phyloP scores from a whole-genome alignment of 2,797 vertebrate genomes.

The Myotis daubentonii region DNA sequence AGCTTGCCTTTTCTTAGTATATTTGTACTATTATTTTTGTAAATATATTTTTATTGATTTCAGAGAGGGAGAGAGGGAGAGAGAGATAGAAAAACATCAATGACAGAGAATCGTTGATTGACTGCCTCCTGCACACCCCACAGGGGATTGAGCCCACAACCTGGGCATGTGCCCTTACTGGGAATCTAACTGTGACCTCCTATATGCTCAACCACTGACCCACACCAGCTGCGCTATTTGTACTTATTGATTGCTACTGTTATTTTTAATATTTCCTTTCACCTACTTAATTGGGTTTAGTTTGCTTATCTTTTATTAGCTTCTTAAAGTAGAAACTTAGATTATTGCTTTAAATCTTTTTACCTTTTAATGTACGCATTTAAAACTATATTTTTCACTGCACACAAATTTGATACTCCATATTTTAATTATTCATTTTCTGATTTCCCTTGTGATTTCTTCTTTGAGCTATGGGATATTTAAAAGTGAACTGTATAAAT shows the following conservation, averaged over 20 bases:
- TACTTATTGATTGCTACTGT: background rate
- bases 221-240: too few species aligned
- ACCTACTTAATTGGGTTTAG: background rate
- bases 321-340: conserved; percentile 30
- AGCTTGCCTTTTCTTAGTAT: background rate
- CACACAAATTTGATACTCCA: background rate
- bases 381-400: conserved; percentile 18
- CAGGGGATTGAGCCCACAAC: too few species aligned
- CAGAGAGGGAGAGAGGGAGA: too few species aligned
- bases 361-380: background rate
- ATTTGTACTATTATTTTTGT: background rate
- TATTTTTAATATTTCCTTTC: background rate
- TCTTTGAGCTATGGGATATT: background rate
- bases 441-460: conserved; percentile 31
- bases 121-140: too few species aligned
- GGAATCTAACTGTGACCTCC: too few species aligned
- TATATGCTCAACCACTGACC: too few species aligned
- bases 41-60: too few species aligned
- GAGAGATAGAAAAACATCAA: too few species aligned
- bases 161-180: too few species aligned
- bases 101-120: too few species aligned
- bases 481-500: background rate
- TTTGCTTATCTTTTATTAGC: conserved; percentile 1
- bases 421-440: conserved; percentile 33
- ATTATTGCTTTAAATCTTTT: conserved; percentile 10